Evolutionary conservation across 2,888 invertebrate species (phyloP), one percentile per base, ranked within the genome.

Genomic region (Meganola albula): DNA sequence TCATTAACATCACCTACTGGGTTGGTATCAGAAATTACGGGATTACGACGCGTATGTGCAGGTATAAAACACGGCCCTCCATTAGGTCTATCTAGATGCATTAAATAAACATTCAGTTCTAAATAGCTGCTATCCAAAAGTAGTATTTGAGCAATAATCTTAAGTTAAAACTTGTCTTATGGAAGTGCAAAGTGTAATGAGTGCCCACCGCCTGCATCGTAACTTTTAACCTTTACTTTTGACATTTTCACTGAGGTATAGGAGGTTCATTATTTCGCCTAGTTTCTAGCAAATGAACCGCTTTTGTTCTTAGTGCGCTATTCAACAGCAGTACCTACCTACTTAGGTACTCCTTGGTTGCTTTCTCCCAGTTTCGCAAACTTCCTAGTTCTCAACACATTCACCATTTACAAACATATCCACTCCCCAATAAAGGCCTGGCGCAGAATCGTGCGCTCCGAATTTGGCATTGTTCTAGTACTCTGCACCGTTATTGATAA

Each of bases 151-250:
- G n/a, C n/a, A n/a, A n/a, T n/a, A n/a, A n/a, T n/a, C n/a, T n/a
- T n/a, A n/a, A n/a, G n/a, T n/a, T n/a, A n/a, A n/a, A n/a, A n/a
- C n/a, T n/a, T n/a, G n/a, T n/a, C n/a, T n/a, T n/a, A n/a, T n/a
- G n/a, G n/a, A n/a, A n/a, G n/a, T n/a, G n/a, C n/a, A n/a, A n/a
- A n/a, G n/a, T n/a, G n/a, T n/a, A n/a, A n/a, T n/a, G n/a, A n/a
- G n/a, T n/a, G n/a, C n/a, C n/a, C n/a, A n/a, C n/a, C n/a, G n/a
- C n/a, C n/a, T n/a, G 69, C 67, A 63, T 64, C 66, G 50, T 75
- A 72, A 75, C 74, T 63, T 79, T 76, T 79, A 75, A 79, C 78
- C 79, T 79, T 79, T 78, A 71, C 73, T 65, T 76, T 66, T 79
- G 76, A 77, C 79, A 79, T 83, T 79, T n/a, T 78, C 62, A 68